phyloP scores from a whole-genome alignment of 2,113 vertebrate species.

The Grammomys surdaster region DNA sequence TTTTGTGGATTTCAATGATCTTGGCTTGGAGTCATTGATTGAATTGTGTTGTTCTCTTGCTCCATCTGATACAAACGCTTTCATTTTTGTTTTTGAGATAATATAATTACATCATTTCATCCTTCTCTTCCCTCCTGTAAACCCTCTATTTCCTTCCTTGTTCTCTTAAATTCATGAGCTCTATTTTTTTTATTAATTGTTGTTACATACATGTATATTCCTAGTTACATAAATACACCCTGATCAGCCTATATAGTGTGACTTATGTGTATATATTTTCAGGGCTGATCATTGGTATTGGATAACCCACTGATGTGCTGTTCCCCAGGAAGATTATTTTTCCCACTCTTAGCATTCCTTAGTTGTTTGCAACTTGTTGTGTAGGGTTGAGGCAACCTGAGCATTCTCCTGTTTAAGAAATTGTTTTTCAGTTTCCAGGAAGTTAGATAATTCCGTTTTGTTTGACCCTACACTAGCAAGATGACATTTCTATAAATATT shows the following conservation, averaged over 20 bases:
- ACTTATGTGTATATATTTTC: background rate
- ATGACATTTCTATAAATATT: slow-evolving; percentile 32
- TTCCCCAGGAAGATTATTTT: background rate
- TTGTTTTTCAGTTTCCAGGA: slow-evolving; percentile 34
- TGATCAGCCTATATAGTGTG: background rate
- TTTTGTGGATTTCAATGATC: slow-evolving; percentile 1
- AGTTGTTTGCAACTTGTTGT: background rate
- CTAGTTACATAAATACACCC: background rate
- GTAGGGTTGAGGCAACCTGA: background rate
- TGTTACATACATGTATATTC: background rate
- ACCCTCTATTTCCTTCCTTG: background rate
- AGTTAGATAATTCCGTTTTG: background rate
- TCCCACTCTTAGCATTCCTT: background rate
- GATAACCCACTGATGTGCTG: background rate
- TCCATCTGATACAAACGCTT: background rate
- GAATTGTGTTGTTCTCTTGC: slow-evolving; percentile 47
- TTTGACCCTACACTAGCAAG: slow-evolving; percentile 56
- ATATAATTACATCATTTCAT: background rate
- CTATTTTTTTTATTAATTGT: background rate
- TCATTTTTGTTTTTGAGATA: background rate
- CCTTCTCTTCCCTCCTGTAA: background rate
- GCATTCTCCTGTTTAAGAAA: background rate
- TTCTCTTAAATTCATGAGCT: background rate
- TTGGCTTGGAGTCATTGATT: slow-evolving; percentile 25
- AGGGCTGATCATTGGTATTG: background rate